A percentile compares a stretch with the other conserved stretches of the same genome.
phyloP scores from a whole-genome alignment of 2,113 vertebrate species.

The Dasyurus viverrinus region DNA sequence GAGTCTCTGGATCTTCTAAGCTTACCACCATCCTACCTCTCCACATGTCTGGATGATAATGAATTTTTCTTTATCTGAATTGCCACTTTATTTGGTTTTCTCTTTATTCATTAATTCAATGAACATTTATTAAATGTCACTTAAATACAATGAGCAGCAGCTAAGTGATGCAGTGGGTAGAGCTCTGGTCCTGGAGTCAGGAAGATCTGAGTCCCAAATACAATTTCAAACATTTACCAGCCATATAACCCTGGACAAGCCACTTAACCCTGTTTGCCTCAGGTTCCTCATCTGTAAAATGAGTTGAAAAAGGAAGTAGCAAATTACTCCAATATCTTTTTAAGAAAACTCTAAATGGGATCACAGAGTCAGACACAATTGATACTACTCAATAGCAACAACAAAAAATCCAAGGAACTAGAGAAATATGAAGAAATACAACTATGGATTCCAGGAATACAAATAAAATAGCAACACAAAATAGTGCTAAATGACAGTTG shows the following conservation, averaged over 20 bases:
- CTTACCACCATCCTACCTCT: not conserved
- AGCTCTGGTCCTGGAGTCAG: too few species aligned
- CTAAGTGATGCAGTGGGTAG: too few species aligned
- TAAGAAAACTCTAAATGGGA: too few species aligned
- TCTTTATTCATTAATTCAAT: constrained; percentile 10
- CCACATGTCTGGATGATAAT: constrained; percentile 12
- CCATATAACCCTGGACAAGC: too few species aligned
- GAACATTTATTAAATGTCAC: not conserved
- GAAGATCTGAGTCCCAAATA: too few species aligned
- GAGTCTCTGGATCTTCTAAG: not conserved
- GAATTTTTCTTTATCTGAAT: constrained; percentile 21
- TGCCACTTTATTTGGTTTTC: not conserved
- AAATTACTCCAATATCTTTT: too few species aligned
- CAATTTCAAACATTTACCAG: too few species aligned
- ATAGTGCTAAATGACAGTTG: not conserved
- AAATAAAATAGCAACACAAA: not conserved
- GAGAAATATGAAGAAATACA: not conserved
- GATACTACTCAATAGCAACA: too few species aligned
- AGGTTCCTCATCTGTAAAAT: too few species aligned
- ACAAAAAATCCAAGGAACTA: not conserved
- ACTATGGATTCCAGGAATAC: not conserved
- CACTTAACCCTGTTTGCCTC: too few species aligned
- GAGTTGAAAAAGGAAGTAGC: too few species aligned
- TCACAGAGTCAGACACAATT: too few species aligned
- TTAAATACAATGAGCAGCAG: not conserved